Evolutionary conservation across 2,797 vertebrate species (phyloP), one percentile per base, ranked within the genome.

Genomic region (Thamnophis elegans): DNA sequence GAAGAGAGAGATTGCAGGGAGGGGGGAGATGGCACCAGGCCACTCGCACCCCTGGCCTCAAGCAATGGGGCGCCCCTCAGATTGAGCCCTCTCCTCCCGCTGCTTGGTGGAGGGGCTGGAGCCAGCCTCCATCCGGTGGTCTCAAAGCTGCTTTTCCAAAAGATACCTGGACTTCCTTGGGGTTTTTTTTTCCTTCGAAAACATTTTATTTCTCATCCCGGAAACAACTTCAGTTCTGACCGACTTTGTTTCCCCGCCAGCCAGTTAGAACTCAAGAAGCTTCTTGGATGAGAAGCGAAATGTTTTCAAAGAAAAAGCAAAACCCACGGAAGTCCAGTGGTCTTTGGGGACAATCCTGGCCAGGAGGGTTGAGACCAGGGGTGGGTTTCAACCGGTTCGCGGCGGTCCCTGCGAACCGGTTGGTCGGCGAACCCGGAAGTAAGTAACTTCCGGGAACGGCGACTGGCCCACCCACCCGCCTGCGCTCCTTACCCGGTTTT

Each of bases 31-130:
- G 65, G 32, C 65, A 8, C n/a, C 68, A 36, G 6, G 68, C 16
- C 32, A 36, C 6, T 4, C 32, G 18, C 68, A 9, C 8, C 16
- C 68, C 8, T 20, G 10, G 8, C 68, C 32, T 78, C 68, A 42
- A 20, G 36, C 18, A 1, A 22, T 1, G 32, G 68, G 68, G 32
- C 68, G 3, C 18, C 1, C 9, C 20, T 20, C 85, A 18, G 4
- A 12, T 3, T 4, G 26, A 14, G 1, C 5, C 0, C 32, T 10
- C 5, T 26, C 5, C 28, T 9, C 53, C 12, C 2, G 0, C 0
- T n/a, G 25, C 51, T 26, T 2, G 16, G 2, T 25, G 3, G 28
- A 42, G 85, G 11, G 36, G 22, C 18, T 22, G 62, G 62, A 42
- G 68, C 32, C 68, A 16, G 51, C 6, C 2, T 5, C 12, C 12